phyloP scores from a whole-genome alignment of 2,888 invertebrate species.

The Campoplex nolae region DNA sequence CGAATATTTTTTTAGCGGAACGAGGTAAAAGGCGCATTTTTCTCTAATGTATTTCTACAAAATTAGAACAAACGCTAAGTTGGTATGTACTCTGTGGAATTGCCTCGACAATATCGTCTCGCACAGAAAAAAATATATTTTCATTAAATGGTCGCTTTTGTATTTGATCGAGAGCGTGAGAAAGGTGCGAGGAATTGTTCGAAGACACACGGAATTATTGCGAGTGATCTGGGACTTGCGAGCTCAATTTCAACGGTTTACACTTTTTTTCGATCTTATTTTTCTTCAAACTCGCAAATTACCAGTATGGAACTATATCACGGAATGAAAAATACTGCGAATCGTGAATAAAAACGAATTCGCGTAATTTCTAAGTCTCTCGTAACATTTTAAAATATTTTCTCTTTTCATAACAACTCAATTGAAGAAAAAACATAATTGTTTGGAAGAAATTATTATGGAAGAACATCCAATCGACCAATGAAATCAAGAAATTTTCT shows the following conservation, averaged over 20 bases:
- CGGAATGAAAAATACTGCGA: slow-evolving; percentile 60
- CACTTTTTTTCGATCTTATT: background rate
- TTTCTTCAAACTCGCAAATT: slow-evolving; percentile 11
- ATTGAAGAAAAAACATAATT: background rate
- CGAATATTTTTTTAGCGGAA: slow-evolving; percentile 54
- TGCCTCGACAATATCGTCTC: slow-evolving; percentile 45
- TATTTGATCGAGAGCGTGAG: slow-evolving; percentile 4
- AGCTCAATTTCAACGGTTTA: slow-evolving; percentile 15
- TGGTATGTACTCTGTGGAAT: slow-evolving; percentile 48
- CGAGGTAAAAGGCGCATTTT: slow-evolving; percentile 48
- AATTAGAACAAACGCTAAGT: slow-evolving; percentile 44
- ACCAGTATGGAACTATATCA: slow-evolving; percentile 43
- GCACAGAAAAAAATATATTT: slow-evolving; percentile 24
- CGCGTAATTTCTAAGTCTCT: background rate
- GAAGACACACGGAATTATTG: slow-evolving; percentile 64
- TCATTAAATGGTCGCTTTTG: background rate
- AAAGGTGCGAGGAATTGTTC: slow-evolving; percentile 51
- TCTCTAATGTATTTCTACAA: slow-evolving; percentile 12
- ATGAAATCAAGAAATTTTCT: background rate
- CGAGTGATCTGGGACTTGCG: slow-evolving; percentile 41
- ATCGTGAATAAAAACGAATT: slow-evolving; percentile 25
- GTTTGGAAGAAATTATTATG: background rate
- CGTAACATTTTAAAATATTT: background rate
- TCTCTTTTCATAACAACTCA: background rate
- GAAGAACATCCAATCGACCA: background rate